Evolutionary conservation across 1,140 invertebrate genomes (phyloP).

Genomic region (Calycopis cecrops): DNA sequence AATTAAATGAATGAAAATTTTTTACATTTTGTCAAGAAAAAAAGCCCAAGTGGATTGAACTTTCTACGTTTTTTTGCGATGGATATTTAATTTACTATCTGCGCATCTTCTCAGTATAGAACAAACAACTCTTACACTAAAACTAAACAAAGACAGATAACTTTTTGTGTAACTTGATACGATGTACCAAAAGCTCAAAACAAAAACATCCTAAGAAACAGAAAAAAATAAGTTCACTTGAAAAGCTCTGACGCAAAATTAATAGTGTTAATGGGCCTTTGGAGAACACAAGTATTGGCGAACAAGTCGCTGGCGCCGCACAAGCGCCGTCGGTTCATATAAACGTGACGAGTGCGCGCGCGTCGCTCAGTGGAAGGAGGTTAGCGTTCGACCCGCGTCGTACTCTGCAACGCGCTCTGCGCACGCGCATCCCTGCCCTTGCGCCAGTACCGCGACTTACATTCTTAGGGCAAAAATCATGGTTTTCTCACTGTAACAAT

Average conservation of each 20-base stretch:
- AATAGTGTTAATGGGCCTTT: constrained; percentile 37
- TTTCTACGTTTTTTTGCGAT: no score
- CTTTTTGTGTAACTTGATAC: no score
- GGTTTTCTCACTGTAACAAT: constrained; percentile 34
- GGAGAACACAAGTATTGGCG: constrained; percentile 32
- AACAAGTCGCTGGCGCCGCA: constrained; percentile 29
- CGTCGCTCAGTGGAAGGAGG: constrained; percentile 53
- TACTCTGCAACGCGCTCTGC: constrained; percentile 43
- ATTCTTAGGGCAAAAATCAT: constrained; percentile 38
- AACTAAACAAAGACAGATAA: no score
- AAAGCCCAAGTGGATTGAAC: no score
- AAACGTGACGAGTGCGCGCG: constrained; percentile 43
- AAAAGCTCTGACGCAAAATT: constrained; percentile 34
- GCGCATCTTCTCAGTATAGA: no score
- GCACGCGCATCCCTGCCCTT: constrained; percentile 45
- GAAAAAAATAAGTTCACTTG: constrained; percentile 23
- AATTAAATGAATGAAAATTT: no score
- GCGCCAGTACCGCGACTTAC: constrained; percentile 36
- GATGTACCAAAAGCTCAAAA: no score
- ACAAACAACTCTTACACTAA: no score
- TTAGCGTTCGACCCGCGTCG: constrained; percentile 51
- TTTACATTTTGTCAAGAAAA: no score
- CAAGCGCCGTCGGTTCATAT: constrained; percentile 41
- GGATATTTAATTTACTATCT: no score
- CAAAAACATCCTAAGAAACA: not conserved